These are phyloP conservation scores for Sebastolobus altivelis DNA, from an alignment of 2,797 vertebrate species.

Conservation along the genomic window DNA sequence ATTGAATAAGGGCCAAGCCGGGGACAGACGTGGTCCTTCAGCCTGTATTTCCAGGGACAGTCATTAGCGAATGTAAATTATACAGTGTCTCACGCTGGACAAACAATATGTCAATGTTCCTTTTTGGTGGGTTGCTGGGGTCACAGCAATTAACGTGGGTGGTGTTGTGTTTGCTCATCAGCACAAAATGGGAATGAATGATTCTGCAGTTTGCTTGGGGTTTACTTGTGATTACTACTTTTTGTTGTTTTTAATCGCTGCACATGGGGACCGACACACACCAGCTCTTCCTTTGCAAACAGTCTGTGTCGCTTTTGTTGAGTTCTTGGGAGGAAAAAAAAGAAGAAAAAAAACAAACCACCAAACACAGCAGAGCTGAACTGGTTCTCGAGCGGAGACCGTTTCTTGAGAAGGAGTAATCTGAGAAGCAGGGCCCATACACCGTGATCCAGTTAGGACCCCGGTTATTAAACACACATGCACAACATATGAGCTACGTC, in stretches of 20 bases:
- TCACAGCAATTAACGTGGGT: conserved; percentile 85
- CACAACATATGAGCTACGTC: conserved; percentile 79
- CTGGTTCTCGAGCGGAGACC: conserved; percentile 43
- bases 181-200: conserved; percentile 79
- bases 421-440: conserved; percentile 69
- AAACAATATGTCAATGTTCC: conserved; percentile 89
- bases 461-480: conserved; percentile 83
- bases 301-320: conserved; percentile 28
- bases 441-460: conserved; percentile 67
- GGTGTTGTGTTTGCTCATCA: conserved; percentile 84
- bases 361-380: conserved; percentile 31
- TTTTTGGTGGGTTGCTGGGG: conserved; percentile 80
- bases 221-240: conserved; percentile 75
- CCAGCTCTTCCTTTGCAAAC: conserved; percentile 45
- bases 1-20: conserved; percentile 82
- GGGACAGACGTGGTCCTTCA: conserved; percentile 83
- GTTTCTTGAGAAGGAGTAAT: conserved; percentile 68
- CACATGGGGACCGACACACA: conserved; percentile 46
- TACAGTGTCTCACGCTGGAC: conserved; percentile 86
- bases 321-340: conserved; percentile 5
- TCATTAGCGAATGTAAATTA: conserved; percentile 88
- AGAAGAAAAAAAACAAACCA: conserved; percentile 8
- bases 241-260: conserved; percentile 61
- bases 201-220: conserved; percentile 76
- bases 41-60: conserved; percentile 80